phyloP scores from a whole-genome alignment of 2,113 vertebrate genomes.

The Riparia riparia region DNA sequence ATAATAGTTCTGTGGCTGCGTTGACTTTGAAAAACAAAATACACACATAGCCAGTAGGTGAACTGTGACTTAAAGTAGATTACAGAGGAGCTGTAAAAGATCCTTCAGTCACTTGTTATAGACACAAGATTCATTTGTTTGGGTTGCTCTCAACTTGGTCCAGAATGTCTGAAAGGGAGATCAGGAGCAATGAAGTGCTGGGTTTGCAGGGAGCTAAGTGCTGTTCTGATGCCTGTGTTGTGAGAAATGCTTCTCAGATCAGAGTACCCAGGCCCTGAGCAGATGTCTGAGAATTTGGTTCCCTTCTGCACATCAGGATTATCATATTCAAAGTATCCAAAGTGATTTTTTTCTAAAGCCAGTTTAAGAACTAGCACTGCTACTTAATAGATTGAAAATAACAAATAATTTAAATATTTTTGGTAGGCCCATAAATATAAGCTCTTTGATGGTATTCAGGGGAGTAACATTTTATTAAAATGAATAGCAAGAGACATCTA shows the following conservation, averaged over 20 bases:
- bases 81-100: not conserved
- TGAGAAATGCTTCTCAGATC: not conserved
- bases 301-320: not conserved
- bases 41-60: not conserved
- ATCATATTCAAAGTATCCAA: not conserved
- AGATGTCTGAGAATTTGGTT: not conserved
- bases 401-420: not conserved
- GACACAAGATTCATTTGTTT: not conserved
- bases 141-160: not conserved
- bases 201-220: not conserved
- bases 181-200: not conserved
- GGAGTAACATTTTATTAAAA: not conserved
- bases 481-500: not conserved
- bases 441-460: not conserved
- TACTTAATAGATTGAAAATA: not conserved
- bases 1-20: not conserved
- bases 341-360: not conserved
- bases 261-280: not conserved
- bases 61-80: not conserved
- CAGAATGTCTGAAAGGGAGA: not conserved
- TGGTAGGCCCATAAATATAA: not conserved
- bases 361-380: not conserved
- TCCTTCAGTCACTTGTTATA: not conserved
- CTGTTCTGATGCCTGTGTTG: not conserved
- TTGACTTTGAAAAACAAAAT: conserved; percentile 7